Conservation (phyloP, 2,113 vertebrate genomes). For the Epinephelus moara region DNA sequence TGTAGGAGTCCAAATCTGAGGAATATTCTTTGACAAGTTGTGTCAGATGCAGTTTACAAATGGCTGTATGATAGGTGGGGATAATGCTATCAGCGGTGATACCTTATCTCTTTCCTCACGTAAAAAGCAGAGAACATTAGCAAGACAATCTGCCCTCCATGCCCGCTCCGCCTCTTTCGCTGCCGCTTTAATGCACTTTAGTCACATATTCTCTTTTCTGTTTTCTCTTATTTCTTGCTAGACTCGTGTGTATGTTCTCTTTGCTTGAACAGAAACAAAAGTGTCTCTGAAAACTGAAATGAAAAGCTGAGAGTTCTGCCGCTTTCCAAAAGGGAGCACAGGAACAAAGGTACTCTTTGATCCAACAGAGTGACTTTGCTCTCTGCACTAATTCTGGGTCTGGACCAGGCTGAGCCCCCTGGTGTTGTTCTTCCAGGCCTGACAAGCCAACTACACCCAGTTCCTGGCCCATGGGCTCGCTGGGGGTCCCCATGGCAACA, state of each 20-base stretch:
- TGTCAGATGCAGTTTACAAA: constrained; percentile 28
- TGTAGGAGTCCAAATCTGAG: constrained; percentile 2
- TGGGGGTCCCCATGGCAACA: constrained; percentile 27
- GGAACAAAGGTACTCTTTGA: constrained; percentile 71
- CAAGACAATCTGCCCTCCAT: constrained; percentile 17
- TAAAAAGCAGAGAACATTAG: constrained; percentile 42
- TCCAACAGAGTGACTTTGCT: constrained; percentile 58
- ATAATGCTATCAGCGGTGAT: constrained; percentile 33
- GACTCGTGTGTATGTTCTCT: constrained; percentile 2
- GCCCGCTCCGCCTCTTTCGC: constrained; percentile 27
- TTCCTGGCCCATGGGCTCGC: background rate
- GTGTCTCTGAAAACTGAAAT: constrained; percentile 30
- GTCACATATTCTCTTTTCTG: constrained; percentile 35
- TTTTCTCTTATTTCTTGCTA: constrained; percentile 10
- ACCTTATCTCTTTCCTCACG: constrained; percentile 51
- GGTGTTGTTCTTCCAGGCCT: constrained; percentile 48
- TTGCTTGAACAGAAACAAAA: constrained; percentile 35
- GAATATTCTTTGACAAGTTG: constrained; percentile 10
- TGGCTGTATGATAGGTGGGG: constrained; percentile 17
- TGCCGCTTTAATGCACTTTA: constrained; percentile 38
- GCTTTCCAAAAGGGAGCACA: constrained; percentile 38
- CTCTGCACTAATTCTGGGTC: constrained; percentile 50
- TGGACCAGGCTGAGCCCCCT: constrained; percentile 48
- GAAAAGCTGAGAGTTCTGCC: constrained; percentile 43
- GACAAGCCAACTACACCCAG: constrained; percentile 31